These are phyloP conservation scores for Grallaria varia DNA, from an alignment of 2,113 vertebrate species.

Conservation along the genomic window DNA sequence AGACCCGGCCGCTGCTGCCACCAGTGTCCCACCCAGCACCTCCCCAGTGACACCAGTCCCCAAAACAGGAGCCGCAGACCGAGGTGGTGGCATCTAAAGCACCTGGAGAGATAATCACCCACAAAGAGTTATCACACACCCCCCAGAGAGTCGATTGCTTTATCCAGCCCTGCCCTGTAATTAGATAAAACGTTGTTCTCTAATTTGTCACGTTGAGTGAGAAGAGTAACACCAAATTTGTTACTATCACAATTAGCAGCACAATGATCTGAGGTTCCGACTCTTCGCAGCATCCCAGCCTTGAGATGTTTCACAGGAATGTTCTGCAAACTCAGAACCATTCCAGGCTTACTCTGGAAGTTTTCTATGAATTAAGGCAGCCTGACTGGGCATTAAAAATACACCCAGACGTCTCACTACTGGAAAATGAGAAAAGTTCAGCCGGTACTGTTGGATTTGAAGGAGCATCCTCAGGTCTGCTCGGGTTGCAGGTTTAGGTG, in stretches of 20 bases:
- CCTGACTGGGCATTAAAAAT: not conserved
- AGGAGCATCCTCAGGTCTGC: not conserved
- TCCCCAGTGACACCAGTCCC: not conserved
- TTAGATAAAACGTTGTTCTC: not conserved
- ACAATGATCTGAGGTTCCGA: not conserved
- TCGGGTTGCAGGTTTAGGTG: not conserved
- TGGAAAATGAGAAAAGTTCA: not conserved
- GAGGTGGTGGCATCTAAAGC: not conserved
- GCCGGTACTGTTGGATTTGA: not conserved
- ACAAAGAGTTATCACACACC: not conserved
- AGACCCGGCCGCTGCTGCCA: fast-evolving
- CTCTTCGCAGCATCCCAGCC: not conserved
- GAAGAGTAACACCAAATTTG: not conserved
- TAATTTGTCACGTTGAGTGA: not conserved
- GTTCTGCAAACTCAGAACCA: not conserved
- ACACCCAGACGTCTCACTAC: not conserved
- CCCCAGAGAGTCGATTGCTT: not conserved
- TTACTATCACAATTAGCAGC: not conserved
- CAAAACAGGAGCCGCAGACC: not conserved
- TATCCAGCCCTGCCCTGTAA: not conserved
- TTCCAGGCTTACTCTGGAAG: not conserved
- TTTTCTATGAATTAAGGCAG: not conserved
- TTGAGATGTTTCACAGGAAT: not conserved
- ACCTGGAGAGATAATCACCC: not conserved
- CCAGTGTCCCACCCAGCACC: not conserved